These are phyloP conservation scores for Micrasema minimum DNA, from an alignment of 1,140 invertebrate species.

Conservation along the genomic window DNA sequence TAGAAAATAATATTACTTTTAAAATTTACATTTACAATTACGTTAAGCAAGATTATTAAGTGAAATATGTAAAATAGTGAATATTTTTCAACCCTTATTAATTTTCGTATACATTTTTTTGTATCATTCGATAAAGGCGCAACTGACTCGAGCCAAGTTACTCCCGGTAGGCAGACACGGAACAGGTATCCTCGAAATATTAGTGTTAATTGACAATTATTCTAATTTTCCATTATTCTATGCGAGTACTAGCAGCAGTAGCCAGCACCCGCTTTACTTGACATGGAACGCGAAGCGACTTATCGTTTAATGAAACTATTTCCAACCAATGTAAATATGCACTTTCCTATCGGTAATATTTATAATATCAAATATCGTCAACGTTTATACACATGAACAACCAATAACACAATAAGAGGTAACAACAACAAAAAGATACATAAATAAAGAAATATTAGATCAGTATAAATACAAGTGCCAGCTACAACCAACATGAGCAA, in stretches of 20 bases:
- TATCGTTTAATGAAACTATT: slow-evolving; percentile 21
- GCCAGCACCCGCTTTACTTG: background rate
- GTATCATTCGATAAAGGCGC: slow-evolving; percentile 52
- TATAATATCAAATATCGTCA: slow-evolving; percentile 43
- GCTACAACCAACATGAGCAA: slow-evolving; percentile 39
- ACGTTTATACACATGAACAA: slow-evolving; percentile 52
- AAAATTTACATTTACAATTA: slow-evolving; percentile 46
- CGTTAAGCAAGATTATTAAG: slow-evolving; percentile 45
- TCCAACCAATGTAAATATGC: slow-evolving; percentile 13
- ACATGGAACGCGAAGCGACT: slow-evolving; percentile 31
- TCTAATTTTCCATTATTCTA: slow-evolving; percentile 51
- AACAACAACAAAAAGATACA: slow-evolving; percentile 52
- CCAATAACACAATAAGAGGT: slow-evolving; percentile 52
- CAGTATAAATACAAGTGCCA: slow-evolving; percentile 39
- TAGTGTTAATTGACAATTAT: slow-evolving; percentile 53
- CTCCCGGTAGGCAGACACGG: slow-evolving; percentile 48
- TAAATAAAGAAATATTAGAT: slow-evolving; percentile 40
- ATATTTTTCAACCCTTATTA: slow-evolving; percentile 50
- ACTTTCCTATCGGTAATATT: slow-evolving; percentile 39
- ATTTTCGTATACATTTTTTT: slow-evolving; percentile 54
- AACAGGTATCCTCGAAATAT: slow-evolving; percentile 49
- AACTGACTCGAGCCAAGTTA: slow-evolving; percentile 33
- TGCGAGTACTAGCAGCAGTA: background rate
- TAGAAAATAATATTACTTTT: slow-evolving; percentile 40
- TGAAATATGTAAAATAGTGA: slow-evolving; percentile 54